phyloP scores from a whole-genome alignment of 1,140 invertebrate species.

The Lysiphlebus fabarum region DNA sequence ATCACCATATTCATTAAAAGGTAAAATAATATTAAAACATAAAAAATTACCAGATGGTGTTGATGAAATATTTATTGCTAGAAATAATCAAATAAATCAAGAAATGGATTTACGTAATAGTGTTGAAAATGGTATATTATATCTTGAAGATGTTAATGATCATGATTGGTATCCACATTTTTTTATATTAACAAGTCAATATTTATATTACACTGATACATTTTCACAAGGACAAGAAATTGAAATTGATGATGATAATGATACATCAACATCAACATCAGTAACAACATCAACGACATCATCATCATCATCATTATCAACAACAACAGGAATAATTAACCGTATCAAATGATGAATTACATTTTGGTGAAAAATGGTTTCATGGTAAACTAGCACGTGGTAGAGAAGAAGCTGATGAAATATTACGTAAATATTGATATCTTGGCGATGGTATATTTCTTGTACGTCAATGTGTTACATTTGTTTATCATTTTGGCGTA shows the following conservation, averaged over 20 bases:
- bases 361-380: constrained; percentile 95
- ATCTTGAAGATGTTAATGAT: constrained; percentile 84
- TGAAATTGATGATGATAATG: constrained; percentile 53
- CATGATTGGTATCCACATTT: constrained; percentile 92
- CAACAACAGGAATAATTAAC: too few relatives aligned
- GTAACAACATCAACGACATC: not conserved
- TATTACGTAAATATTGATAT: constrained; percentile 76
- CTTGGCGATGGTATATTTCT: constrained; percentile 94
- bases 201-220: constrained; percentile 81
- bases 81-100: constrained; percentile 56
- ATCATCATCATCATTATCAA: too few relatives aligned
- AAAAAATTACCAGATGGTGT: constrained; percentile 88
- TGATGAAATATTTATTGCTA: constrained; percentile 69
- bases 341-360: constrained; percentile 71
- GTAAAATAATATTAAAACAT: constrained; percentile 87
- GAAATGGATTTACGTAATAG: constrained; percentile 86
- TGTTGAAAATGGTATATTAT: constrained; percentile 88
- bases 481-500: constrained; percentile 91
- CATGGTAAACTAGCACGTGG: constrained; percentile 82
- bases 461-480: constrained; percentile 91
- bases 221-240: constrained; percentile 56
- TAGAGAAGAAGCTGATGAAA: constrained; percentile 70
- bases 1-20: constrained; percentile 75
- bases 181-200: constrained; percentile 86
- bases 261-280: not conserved